Evolutionary conservation across 2,113 vertebrate genomes (phyloP).

Genomic region (Menidia beryllina): DNA sequence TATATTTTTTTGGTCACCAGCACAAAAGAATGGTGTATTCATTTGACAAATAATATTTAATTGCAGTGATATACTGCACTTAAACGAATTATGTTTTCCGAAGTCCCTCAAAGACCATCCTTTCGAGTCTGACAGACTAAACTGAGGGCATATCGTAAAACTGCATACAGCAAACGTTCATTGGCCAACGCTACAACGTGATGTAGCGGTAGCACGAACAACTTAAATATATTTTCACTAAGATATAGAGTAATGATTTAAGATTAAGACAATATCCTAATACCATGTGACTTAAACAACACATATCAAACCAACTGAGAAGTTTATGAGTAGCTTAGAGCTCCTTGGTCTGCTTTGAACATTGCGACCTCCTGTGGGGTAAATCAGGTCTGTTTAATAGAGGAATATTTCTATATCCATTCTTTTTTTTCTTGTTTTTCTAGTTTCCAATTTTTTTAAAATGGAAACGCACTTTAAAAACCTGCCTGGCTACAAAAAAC

Average conservation of each 20-base stretch:
- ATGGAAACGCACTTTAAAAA: background rate
- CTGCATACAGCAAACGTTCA: accelerated
- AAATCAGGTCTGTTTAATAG: background rate
- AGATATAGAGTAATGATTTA: background rate
- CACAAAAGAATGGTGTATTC: too few relatives aligned
- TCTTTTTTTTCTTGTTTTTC: background rate
- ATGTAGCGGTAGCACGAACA: background rate
- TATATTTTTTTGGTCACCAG: too few relatives aligned
- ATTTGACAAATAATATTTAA: too few relatives aligned
- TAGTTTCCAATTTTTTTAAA: background rate
- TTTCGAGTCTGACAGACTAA: slow-evolving; percentile 18
- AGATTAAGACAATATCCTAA: background rate
- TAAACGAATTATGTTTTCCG: background rate
- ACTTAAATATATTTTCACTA: background rate
- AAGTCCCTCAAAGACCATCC: accelerated
- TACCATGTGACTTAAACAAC: background rate
- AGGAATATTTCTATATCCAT: background rate
- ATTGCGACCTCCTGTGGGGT: slow-evolving; percentile 4
- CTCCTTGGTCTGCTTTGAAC: background rate
- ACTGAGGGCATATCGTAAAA: background rate
- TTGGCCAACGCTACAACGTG: slow-evolving; percentile 25
- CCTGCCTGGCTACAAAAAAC: background rate
- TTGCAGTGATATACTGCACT: too few relatives aligned
- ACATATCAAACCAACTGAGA: background rate
- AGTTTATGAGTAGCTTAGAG: background rate